Evolutionary conservation across 2,797 vertebrate genomes (phyloP), one percentile per base, ranked within the genome.

Genomic region (Chaenodraco wilsoni): DNA sequence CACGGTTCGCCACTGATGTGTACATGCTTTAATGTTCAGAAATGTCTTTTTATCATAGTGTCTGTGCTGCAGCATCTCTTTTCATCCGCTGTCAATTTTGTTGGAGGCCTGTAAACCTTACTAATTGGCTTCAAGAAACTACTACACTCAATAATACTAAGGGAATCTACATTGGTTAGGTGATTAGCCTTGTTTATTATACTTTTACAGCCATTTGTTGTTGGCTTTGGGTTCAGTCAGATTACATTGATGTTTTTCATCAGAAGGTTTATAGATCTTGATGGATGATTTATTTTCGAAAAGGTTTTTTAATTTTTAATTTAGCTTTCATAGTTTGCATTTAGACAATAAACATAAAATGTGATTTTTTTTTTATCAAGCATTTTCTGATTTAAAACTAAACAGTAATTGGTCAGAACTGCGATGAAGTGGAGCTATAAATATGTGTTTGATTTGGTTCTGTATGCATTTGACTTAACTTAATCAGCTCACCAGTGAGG

Each of bases 401-500:
- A 72, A 62, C 19, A 16, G 55, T 23, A 45, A 48, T 65, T 41
- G 63, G 14, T 80, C 45, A 69, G 43, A 67, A 10, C 40, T 67
- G 57, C 70, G 57, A 73, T 21, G 61, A 17, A 54, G 21, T 52
- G 14, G 31, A 63, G 72, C 55, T 65, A 7, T 71, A 57, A 57
- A 74, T 65, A 63, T 72, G 68, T 59, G 63, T 56, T 81, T 79
- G 64, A 75, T 79, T 71, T 78, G 60, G 43, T 15, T 74, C 65
- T 63, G 65, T 69, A 66, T 76, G 74, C 79, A 84, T 89, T 75
- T 61, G 66, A 69, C 55, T 85, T 84, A 83, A 80, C 76, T 87
- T 63, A 23, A 57, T 82, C 58, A 77, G 79, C 74, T 62, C 67
- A 55, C 58, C 67, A 48, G 71, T 66, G 75, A 59, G 68, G 72